Percentiles rank a stretch among this genome's conserved stretches.
These are phyloP conservation scores for Camelus dromedarius DNA, from an alignment of 2,113 vertebrate species.

Conservation along the genomic window DNA sequence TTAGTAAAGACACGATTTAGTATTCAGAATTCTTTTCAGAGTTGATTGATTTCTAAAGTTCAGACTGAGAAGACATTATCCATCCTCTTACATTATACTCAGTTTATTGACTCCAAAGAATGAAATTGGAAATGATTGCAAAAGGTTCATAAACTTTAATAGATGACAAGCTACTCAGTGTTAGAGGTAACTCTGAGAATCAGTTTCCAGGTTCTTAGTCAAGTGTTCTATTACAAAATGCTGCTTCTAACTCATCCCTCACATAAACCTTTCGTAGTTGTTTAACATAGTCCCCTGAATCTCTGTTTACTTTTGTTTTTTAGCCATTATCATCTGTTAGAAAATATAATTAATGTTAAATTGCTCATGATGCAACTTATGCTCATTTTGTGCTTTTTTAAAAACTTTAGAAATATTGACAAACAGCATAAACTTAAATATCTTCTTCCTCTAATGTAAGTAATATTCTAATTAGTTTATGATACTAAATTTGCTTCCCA, in stretches of 20 bases:
- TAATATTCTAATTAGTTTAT: background rate
- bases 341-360: background rate
- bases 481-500: background rate
- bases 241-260: background rate
- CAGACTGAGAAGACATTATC: conserved; percentile 48
- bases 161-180: conserved; percentile 60
- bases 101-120: conserved; percentile 73
- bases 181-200: conserved; percentile 46
- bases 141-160: conserved; percentile 79
- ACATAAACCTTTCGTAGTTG: conserved; percentile 21
- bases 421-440: background rate
- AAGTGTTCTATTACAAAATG: conserved; percentile 48
- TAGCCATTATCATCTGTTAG: background rate
- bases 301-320: background rate
- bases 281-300: background rate
- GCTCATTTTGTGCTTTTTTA: background rate
- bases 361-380: background rate
- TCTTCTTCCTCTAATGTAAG: background rate
- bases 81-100: conserved; percentile 66
- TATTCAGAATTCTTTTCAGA: conserved; percentile 49
- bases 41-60: conserved; percentile 63
- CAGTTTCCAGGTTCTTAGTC: conserved; percentile 56
- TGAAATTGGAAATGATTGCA: conserved; percentile 73
- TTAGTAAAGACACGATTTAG: conserved; percentile 61
- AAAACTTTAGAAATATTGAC: background rate